Percentiles rank a stretch among this genome's conserved stretches.
Evolutionary conservation across 1,140 invertebrate species (phyloP).

Genomic region (Megalonaias nervosa): DNA sequence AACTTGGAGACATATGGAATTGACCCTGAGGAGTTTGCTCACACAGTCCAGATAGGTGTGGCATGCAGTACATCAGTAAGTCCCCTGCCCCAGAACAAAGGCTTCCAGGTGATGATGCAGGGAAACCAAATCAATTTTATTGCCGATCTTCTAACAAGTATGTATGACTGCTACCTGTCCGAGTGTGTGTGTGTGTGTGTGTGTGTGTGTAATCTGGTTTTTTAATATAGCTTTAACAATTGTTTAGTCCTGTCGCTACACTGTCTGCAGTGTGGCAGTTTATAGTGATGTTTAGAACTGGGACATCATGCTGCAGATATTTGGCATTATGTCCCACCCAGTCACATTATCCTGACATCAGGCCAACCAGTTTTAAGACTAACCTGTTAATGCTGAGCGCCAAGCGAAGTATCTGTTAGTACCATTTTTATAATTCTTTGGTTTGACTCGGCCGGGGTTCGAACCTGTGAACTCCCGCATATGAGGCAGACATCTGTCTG

Average conservation of each 20-base stretch:
- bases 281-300: background rate
- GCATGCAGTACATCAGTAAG: slow-evolving; percentile 89
- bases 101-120: slow-evolving; percentile 87
- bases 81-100: slow-evolving; percentile 79
- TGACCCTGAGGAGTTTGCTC: slow-evolving; percentile 83
- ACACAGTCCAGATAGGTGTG: slow-evolving; percentile 87
- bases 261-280: background rate
- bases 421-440: too few species aligned
- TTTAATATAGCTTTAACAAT: background rate
- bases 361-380: too few species aligned
- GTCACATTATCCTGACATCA: too few species aligned
- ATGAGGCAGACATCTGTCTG: too few species aligned
- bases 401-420: too few species aligned
- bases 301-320: background rate
- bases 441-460: too few species aligned
- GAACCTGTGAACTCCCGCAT: too few species aligned
- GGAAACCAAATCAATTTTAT: slow-evolving; percentile 91
- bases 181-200: background rate
- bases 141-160: slow-evolving; percentile 81
- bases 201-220: background rate
- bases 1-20: slow-evolving; percentile 91
- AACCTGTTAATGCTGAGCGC: too few species aligned
- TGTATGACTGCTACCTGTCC: background rate
- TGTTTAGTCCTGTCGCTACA: background rate
- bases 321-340: background rate